phyloP scores from a whole-genome alignment of 2,797 vertebrate species.

The Spondyliosoma cantharus region DNA sequence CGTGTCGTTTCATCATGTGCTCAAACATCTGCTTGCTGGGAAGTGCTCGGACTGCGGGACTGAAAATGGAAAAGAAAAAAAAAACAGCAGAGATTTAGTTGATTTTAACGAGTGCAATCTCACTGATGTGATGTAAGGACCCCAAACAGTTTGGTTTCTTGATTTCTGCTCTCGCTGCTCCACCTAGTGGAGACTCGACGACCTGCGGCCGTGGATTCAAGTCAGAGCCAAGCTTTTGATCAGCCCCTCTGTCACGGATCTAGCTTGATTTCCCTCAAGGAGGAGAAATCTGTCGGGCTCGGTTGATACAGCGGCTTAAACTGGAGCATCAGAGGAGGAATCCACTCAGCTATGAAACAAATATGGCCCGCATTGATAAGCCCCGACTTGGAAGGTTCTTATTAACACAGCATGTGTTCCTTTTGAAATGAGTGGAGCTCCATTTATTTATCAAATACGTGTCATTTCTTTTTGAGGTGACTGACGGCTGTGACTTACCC shows the following conservation, averaged over 20 bases:
- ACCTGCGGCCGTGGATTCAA: slow-evolving; percentile 20
- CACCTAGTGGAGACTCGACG: slow-evolving; percentile 67
- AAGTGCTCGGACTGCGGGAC: slow-evolving; percentile 93
- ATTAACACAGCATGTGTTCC: slow-evolving; percentile 31
- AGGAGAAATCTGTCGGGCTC: slow-evolving; percentile 64
- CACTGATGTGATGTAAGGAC: not conserved
- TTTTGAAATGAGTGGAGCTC: slow-evolving; percentile 37
- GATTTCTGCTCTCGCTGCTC: slow-evolving; percentile 54
- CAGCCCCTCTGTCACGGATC: slow-evolving; percentile 66
- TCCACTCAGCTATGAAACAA: slow-evolving; percentile 60
- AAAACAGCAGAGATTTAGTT: slow-evolving; percentile 10
- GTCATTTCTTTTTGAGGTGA: slow-evolving; percentile 1
- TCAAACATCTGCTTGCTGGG: slow-evolving; percentile 97
- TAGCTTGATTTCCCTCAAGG: slow-evolving; percentile 69
- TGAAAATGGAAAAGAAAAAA: slow-evolving; percentile 51
- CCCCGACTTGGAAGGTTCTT: slow-evolving; percentile 36
- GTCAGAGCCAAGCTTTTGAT: slow-evolving; percentile 69
- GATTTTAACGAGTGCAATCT: not conserved
- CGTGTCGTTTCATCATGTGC: slow-evolving; percentile 92
- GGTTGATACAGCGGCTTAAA: slow-evolving; percentile 68
- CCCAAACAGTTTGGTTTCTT: not conserved
- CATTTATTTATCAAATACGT: not conserved
- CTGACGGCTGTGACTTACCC: slow-evolving; percentile 86
- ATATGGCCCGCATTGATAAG: slow-evolving; percentile 62
- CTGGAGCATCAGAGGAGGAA: slow-evolving; percentile 56